Percentiles rank a stretch among this genome's conserved stretches.
These are phyloP conservation scores for Drosophila guanche DNA, from an alignment of 1,140 invertebrate genomes.

Conservation along the genomic window DNA sequence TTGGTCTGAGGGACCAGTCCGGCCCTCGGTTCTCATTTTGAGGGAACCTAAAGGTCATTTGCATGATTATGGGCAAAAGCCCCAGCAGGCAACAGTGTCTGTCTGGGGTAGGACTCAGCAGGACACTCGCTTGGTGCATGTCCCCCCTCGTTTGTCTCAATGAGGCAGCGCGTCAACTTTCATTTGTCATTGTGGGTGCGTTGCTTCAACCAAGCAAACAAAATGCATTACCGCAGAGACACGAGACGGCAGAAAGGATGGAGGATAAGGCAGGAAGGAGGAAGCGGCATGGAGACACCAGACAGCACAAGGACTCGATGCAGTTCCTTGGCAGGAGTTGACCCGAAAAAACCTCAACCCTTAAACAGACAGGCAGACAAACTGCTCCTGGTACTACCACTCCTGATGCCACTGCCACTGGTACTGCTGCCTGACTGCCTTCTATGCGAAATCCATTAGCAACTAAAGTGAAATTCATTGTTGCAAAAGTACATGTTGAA, in stretches of 20 bases:
- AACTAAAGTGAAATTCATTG: constrained; percentile 82
- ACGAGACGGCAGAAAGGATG: constrained; percentile 31
- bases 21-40: constrained; percentile 12
- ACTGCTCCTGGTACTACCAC: constrained; percentile 6
- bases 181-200: constrained; percentile 71
- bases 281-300: constrained; percentile 1
- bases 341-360: constrained; percentile 46
- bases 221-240: constrained; percentile 69
- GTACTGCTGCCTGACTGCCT: constrained; percentile 55
- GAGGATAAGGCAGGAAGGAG: neutral
- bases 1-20: neutral
- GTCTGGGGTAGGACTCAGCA: too few relatives aligned
- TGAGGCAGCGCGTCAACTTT: constrained; percentile 68
- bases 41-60: constrained; percentile 44
- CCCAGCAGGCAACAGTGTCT: constrained; percentile 11
- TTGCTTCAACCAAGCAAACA: constrained; percentile 64
- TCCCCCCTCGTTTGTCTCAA: constrained; percentile 64
- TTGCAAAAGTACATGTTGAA: constrained; percentile 82
- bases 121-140: neutral
- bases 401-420: neutral
- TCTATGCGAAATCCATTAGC: constrained; percentile 77
- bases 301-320: constrained; percentile 39
- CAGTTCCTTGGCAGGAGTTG: constrained; percentile 44
- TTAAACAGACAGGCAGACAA: constrained; percentile 25
- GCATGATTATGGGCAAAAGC: constrained; percentile 44